These are phyloP conservation scores for Arothron firmamentum DNA, from an alignment of 2,113 vertebrate genomes.

Conservation along the genomic window DNA sequence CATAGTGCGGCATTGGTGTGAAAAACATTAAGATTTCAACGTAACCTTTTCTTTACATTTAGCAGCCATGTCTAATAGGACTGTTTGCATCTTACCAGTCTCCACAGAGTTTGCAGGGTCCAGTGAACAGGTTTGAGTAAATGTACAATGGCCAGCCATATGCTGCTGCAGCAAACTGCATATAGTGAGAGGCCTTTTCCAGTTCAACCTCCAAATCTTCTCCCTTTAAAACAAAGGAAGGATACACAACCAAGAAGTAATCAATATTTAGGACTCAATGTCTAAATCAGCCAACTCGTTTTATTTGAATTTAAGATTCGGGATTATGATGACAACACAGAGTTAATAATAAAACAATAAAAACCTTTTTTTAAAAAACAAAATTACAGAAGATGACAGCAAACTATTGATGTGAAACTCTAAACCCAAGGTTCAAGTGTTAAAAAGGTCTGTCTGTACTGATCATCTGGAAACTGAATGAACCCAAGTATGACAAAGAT, in stretches of 20 bases:
- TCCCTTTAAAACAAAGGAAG: conserved; percentile 59
- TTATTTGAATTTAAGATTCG: too few relatives aligned
- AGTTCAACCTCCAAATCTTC: conserved; percentile 84
- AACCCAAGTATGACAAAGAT: too few relatives aligned
- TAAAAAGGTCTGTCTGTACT: too few relatives aligned
- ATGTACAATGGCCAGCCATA: conserved; percentile 95
- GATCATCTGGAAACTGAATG: too few relatives aligned
- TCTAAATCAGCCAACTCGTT: background rate
- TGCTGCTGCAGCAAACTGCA: conserved; percentile 89
- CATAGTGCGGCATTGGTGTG: background rate
- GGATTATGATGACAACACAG: too few relatives aligned
- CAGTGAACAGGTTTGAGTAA: conserved; percentile 84
- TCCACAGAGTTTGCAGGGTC: conserved; percentile 83
- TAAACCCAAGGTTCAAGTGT: too few relatives aligned
- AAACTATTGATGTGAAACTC: too few relatives aligned
- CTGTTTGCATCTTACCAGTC: conserved; percentile 80
- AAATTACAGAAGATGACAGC: too few relatives aligned
- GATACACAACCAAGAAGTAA: background rate
- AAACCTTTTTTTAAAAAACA: too few relatives aligned
- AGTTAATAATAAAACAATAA: too few relatives aligned
- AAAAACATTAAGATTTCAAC: background rate
- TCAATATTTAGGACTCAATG: background rate
- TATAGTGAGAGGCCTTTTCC: conserved; percentile 86
- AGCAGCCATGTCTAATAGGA: background rate
- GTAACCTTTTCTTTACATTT: too few relatives aligned